Conservation (phyloP, 1,140 invertebrate species). For the Pogonomyrmex barbatus region DNA sequence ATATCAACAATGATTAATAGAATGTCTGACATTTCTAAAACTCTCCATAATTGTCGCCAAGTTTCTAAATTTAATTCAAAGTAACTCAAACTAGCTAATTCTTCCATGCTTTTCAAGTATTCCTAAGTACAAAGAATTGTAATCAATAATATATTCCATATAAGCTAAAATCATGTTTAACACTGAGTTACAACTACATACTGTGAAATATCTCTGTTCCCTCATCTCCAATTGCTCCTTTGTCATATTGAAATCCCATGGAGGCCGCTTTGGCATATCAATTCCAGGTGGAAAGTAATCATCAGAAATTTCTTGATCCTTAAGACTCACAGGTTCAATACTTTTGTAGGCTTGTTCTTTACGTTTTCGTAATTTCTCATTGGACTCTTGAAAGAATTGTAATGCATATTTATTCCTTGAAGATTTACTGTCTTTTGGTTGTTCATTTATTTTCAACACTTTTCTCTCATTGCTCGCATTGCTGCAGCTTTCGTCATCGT, state of each 20-base stretch:
- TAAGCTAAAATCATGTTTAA: background rate
- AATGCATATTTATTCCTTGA: slow-evolving; percentile 89
- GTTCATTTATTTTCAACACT: slow-evolving; percentile 86
- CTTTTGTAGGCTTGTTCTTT: slow-evolving; percentile 89
- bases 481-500: background rate
- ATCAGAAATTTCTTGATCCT: slow-evolving; percentile 90
- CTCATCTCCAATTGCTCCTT: slow-evolving; percentile 90
- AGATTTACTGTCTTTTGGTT: slow-evolving; percentile 81
- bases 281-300: slow-evolving; percentile 91
- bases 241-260: slow-evolving; percentile 92
- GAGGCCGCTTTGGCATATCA: slow-evolving; percentile 93
- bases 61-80: slow-evolving; percentile 97
- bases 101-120: slow-evolving; percentile 88
- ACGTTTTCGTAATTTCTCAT: slow-evolving; percentile 89
- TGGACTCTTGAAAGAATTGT: slow-evolving; percentile 91
- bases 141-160: background rate
- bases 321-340: slow-evolving; percentile 86
- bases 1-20: slow-evolving; percentile 94
- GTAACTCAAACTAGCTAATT: slow-evolving; percentile 88
- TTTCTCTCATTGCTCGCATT: background rate
- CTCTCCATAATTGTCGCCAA: slow-evolving; percentile 97
- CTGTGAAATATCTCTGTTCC: slow-evolving; percentile 92
- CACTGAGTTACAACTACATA: slow-evolving; percentile 79
- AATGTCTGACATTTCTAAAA: slow-evolving; percentile 96
- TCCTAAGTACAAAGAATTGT: slow-evolving; percentile 84